A percentile compares a stretch with the other conserved stretches of the same genome.
phyloP scores from a whole-genome alignment of 2,113 vertebrate genomes.

The Forbesichthys agassizii region DNA sequence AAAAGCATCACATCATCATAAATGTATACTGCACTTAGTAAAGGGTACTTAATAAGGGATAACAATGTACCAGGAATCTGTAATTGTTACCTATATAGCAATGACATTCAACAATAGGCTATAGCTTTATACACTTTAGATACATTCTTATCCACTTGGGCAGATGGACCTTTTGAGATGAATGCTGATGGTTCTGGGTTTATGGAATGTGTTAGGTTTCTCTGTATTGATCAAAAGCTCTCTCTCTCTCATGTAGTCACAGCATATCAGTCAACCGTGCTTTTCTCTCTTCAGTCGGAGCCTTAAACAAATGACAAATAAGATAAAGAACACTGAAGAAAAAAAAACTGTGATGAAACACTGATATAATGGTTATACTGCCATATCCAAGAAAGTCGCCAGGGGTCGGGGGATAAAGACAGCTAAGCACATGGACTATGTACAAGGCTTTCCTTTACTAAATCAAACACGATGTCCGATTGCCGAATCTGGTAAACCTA shows the following conservation, averaged over 20 bases:
- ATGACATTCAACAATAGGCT: too few relatives aligned
- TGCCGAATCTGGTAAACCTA: constrained; percentile 9
- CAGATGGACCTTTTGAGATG: constrained; percentile 1
- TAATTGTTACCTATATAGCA: too few relatives aligned
- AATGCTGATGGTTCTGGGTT: constrained; percentile 17
- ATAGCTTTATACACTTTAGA: not conserved
- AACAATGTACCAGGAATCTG: too few relatives aligned
- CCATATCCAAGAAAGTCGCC: constrained; percentile 14
- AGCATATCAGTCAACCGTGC: constrained; percentile 31
- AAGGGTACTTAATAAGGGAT: too few relatives aligned
- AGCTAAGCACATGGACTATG: constrained; percentile 10
- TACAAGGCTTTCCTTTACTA: constrained; percentile 44
- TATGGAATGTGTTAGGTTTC: not conserved
- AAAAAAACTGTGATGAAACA: constrained; percentile 6
- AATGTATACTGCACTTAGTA: too few relatives aligned
- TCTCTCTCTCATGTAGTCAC: not conserved
- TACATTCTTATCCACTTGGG: not conserved
- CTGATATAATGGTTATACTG: constrained; percentile 1
- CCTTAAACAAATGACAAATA: not conserved
- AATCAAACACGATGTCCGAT: constrained; percentile 48
- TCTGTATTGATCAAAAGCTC: constrained; percentile 18
- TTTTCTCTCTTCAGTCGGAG: not conserved
- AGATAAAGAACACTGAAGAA: not conserved
- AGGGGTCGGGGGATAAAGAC: constrained; percentile 12
- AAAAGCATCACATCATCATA: too few relatives aligned